These are phyloP conservation scores for Cotesia typhae DNA, from an alignment of 1,140 invertebrate genomes.

Conservation along the genomic window DNA sequence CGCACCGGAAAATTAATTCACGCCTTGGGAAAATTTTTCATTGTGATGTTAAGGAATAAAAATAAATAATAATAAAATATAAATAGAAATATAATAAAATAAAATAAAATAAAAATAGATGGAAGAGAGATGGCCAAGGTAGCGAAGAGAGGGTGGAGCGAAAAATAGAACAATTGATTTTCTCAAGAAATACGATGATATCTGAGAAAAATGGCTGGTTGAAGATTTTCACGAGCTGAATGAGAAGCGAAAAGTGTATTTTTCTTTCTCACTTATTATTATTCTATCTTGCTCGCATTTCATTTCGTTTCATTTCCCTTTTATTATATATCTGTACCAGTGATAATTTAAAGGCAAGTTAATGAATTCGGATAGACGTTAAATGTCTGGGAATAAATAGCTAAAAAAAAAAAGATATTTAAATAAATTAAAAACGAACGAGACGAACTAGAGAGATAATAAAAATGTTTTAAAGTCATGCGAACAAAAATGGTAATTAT, in stretches of 20 bases:
- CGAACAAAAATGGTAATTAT: conserved; percentile 65
- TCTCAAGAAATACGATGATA: conserved; percentile 26
- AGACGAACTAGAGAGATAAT: not conserved
- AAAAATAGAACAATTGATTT: conserved; percentile 27
- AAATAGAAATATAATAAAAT: not conserved
- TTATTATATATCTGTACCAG: not conserved
- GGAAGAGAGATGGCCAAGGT: not conserved
- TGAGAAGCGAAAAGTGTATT: not conserved
- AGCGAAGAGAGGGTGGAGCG: not conserved
- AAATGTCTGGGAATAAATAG: conserved; percentile 5
- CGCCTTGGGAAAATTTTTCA: conserved; percentile 23
- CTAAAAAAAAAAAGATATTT: not conserved
- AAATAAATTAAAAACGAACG: not conserved
- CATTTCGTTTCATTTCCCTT: conserved; percentile 1
- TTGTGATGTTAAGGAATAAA: not conserved
- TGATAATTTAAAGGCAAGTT: conserved; percentile 45
- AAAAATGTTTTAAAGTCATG: conserved; percentile 2
- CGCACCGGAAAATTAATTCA: conserved; percentile 26
- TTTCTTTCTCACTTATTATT: no score
- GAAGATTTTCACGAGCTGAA: conserved; percentile 19
- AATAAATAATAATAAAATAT: conserved; percentile 3
- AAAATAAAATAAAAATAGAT: conserved; percentile 1
- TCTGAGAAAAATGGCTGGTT: conserved; percentile 24
- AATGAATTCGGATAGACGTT: conserved; percentile 60
- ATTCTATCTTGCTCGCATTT: conserved; percentile 2